These are phyloP conservation scores for Ceraclea dissimilis DNA, from an alignment of 2,888 invertebrate genomes.

Conservation along the genomic window DNA sequence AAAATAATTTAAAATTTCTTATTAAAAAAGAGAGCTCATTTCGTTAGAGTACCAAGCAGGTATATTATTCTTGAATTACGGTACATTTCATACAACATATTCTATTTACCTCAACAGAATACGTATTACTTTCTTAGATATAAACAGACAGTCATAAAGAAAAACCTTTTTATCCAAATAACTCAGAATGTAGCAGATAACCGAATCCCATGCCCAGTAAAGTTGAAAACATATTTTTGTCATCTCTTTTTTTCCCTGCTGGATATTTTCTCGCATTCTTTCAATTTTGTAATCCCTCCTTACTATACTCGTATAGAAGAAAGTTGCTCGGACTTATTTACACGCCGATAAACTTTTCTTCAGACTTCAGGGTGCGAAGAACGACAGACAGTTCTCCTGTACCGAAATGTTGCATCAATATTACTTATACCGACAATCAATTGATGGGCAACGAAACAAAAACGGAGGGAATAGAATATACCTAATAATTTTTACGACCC, in stretches of 20 bases:
- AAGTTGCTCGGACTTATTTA: constrained; percentile 16
- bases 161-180: constrained; percentile 1
- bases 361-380: neutral
- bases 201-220: neutral
- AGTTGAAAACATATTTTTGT: neutral
- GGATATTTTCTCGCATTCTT: constrained; percentile 8
- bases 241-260: neutral
- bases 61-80: no score
- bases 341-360: constrained; percentile 14
- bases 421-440: no score
- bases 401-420: no score
- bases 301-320: no score
- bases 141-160: neutral
- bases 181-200: neutral
- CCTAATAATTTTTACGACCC: no score
- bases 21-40: no score
- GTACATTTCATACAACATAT: no score
- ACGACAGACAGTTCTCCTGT: neutral
- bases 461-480: no score
- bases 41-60: no score
- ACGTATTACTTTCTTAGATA: neutral
- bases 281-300: constrained; percentile 17
- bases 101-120: no score
- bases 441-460: no score
- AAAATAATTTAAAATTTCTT: no score